Evolutionary conservation across 2,888 invertebrate species (phyloP).

Genomic region (Phaedon cochleariae): DNA sequence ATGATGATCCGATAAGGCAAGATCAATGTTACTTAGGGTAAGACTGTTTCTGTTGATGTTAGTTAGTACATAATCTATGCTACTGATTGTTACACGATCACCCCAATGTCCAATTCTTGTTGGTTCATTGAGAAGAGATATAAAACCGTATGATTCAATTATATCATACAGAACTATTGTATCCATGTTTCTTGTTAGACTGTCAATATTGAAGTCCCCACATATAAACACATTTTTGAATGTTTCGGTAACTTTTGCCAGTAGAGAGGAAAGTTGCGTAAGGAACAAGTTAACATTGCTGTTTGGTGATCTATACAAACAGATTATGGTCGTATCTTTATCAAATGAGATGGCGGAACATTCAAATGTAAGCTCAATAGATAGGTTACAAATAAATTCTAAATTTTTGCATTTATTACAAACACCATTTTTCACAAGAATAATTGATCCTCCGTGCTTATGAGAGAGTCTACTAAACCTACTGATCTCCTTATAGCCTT

Average conservation of each 20-base stretch:
- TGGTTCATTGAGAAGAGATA: conserved; percentile 11
- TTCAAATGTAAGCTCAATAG: conserved; percentile 1
- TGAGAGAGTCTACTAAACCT: conserved; percentile 8
- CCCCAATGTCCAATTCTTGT: conserved; percentile 5
- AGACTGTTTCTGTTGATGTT: not conserved
- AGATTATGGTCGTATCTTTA: conserved; percentile 4
- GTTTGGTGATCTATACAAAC: conserved; percentile 15
- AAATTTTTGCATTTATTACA: not conserved
- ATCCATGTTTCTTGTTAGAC: conserved; percentile 11
- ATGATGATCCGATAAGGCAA: conserved; percentile 11
- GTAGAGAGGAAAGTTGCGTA: conserved; percentile 1
- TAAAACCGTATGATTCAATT: conserved; percentile 10
- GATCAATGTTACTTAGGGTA: conserved; percentile 3
- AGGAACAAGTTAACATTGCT: conserved; percentile 10
- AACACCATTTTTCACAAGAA: conserved; percentile 7
- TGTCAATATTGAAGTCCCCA: not conserved
- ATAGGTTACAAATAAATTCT: conserved; percentile 4
- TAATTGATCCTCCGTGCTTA: not conserved
- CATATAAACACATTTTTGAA: conserved; percentile 5
- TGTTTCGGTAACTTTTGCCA: conserved; percentile 9
- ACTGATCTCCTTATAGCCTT: conserved; percentile 8
- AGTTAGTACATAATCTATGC: conserved; percentile 13
- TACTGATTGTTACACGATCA: conserved; percentile 10
- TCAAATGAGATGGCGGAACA: conserved; percentile 8
- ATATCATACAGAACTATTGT: conserved; percentile 9